Evolutionary conservation across 2,888 invertebrate genomes (phyloP).

Genomic region (Exephanes ischioxanthus): DNA sequence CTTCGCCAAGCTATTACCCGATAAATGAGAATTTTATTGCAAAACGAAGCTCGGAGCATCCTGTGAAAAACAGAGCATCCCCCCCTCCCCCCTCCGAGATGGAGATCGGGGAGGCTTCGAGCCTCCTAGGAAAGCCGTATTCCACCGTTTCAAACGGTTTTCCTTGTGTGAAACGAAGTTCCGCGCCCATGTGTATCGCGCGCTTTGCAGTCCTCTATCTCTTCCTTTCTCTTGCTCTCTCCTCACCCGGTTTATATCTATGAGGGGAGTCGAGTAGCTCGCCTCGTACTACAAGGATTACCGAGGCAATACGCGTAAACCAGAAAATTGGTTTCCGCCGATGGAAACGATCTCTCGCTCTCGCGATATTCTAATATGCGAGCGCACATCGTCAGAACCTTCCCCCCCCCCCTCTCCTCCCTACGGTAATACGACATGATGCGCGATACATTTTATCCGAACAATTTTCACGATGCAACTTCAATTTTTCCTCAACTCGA

Average conservation of each 20-base stretch:
- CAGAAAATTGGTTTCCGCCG: conserved; percentile 53
- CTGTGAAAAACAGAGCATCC: conserved; percentile 11
- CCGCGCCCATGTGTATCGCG: neutral
- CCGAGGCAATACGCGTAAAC: conserved; percentile 43
- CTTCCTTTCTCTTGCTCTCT: neutral
- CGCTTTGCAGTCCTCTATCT: neutral
- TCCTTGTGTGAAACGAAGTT: conserved; percentile 9
- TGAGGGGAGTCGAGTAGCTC: conserved; percentile 26
- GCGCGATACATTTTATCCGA: conserved; percentile 28
- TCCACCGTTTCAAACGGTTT: conserved; percentile 41
- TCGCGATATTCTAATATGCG: conserved; percentile 46
- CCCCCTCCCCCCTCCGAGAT: neutral
- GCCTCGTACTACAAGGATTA: conserved; percentile 24
- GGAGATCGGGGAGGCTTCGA: conserved; percentile 12
- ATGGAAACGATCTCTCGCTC: conserved; percentile 50
- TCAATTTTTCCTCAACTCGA: conserved; percentile 31
- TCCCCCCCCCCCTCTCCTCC: neutral
- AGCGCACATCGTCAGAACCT: neutral
- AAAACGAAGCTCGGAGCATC: conserved; percentile 13
- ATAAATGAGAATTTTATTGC: conserved; percentile 42
- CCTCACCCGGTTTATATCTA: conserved; percentile 12
- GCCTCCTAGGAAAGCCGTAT: neutral
- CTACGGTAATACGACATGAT: conserved; percentile 28
- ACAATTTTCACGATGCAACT: conserved; percentile 40
- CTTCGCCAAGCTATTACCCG: conserved; percentile 8